A percentile compares a stretch with the other conserved stretches of the same genome.
These are phyloP conservation scores for Zelostemma sp. DNA, from an alignment of 1,140 invertebrate species.

Conservation along the genomic window DNA sequence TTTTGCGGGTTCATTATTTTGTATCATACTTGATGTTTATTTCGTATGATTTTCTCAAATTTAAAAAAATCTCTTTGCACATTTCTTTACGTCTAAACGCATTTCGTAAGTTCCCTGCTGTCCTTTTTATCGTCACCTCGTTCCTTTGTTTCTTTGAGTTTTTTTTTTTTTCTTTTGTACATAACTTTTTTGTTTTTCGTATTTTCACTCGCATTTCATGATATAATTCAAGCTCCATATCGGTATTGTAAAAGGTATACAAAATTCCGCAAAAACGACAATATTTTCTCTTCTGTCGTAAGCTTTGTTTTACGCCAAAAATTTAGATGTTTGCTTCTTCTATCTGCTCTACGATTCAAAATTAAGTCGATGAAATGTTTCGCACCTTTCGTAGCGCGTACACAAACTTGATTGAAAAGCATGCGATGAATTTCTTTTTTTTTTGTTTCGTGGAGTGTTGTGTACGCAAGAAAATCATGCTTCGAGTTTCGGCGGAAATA, in stretches of 20 bases:
- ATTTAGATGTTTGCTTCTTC: constrained; percentile 5
- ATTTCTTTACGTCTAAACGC: not conserved
- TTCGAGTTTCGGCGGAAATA: constrained; percentile 23
- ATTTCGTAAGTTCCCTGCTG: constrained; percentile 15
- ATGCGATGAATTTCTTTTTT: constrained; percentile 31
- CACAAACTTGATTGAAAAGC: constrained; percentile 24
- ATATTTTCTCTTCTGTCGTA: not conserved
- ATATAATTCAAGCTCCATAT: not conserved
- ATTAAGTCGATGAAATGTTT: not conserved
- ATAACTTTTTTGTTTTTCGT: not conserved
- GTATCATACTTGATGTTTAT: too few species aligned
- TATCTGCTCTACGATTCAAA: not conserved
- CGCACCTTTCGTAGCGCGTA: constrained; percentile 34
- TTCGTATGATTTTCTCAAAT: too few species aligned
- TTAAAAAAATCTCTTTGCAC: too few species aligned
- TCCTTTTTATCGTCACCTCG: constrained; percentile 14
- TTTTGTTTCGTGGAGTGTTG: constrained; percentile 21
- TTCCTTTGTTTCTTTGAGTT: constrained; percentile 8
- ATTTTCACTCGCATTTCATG: not conserved
- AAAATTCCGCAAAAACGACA: not conserved
- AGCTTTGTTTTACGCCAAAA: not conserved
- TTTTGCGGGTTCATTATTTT: constrained; percentile 37
- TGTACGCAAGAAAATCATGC: constrained; percentile 29
- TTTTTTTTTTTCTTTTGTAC: not conserved
- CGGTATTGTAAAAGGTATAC: constrained; percentile 1